Evolutionary conservation across 2,797 vertebrate species (phyloP).

Genomic region (Alca torda): DNA sequence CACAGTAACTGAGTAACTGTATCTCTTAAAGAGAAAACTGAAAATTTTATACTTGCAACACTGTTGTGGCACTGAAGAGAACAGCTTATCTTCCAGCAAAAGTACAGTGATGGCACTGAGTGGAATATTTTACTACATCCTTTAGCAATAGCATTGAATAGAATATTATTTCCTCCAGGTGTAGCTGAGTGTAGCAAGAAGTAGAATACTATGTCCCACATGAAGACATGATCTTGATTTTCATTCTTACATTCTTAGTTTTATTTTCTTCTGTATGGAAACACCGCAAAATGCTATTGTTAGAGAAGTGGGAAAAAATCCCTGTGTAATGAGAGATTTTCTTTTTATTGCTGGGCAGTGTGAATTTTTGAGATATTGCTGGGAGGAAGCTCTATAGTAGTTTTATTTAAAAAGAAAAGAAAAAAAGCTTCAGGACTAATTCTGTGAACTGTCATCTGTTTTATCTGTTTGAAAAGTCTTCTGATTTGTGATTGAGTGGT

Average conservation of each 20-base stretch:
- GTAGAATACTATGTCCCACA: not conserved
- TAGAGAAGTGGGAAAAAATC: not conserved
- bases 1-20: not conserved
- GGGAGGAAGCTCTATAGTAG: not conserved
- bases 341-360: not conserved
- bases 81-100: not conserved
- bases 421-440: not conserved
- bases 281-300: not conserved
- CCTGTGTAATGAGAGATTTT: not conserved
- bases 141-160: not conserved
- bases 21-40: not conserved
- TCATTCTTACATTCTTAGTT: not conserved
- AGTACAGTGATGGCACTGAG: not conserved
- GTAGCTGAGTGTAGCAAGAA: not conserved
- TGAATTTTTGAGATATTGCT: not conserved
- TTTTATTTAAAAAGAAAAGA: not conserved
- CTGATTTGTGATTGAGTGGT: not conserved
- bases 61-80: not conserved
- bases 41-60: not conserved
- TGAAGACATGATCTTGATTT: not conserved
- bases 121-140: not conserved
- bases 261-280: not conserved
- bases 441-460: not conserved
- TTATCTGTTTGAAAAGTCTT: not conserved
- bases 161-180: not conserved